Evolutionary conservation across 2,113 vertebrate species (phyloP).

Genomic region (Clupea harengus): DNA sequence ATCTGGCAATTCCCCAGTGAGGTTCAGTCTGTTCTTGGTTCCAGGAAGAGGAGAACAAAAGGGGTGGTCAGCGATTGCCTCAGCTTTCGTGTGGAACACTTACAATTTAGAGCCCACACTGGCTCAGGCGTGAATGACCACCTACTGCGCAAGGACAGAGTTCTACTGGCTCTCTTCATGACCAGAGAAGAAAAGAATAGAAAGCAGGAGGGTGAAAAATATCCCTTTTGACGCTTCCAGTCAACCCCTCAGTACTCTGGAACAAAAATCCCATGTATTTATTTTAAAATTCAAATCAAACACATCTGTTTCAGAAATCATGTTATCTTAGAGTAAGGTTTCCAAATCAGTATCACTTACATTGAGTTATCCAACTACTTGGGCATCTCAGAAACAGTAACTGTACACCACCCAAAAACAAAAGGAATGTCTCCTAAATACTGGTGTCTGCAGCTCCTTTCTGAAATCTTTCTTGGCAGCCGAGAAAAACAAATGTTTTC

Average conservation of each 20-base stretch:
- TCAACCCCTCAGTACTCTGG: constrained; percentile 34
- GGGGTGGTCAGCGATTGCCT: constrained; percentile 15
- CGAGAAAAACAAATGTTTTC: constrained; percentile 46
- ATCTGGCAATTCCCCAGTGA: background rate
- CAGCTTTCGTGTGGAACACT: constrained; percentile 13
- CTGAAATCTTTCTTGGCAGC: constrained; percentile 43
- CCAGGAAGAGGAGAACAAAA: background rate
- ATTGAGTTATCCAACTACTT: constrained; percentile 42
- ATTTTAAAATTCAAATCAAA: constrained; percentile 49
- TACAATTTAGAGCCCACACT: constrained; percentile 46
- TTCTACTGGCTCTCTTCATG: constrained; percentile 6
- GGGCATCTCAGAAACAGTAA: constrained; percentile 48
- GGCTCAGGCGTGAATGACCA: constrained; percentile 60
- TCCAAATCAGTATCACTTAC: constrained; percentile 51
- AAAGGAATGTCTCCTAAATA: constrained; percentile 45
- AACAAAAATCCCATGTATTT: constrained; percentile 43
- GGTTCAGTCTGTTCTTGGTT: background rate
- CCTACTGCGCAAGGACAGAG: constrained; percentile 52
- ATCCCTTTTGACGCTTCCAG: constrained; percentile 29
- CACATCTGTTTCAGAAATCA: constrained; percentile 53
- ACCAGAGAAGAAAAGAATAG: background rate
- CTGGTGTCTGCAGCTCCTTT: constrained; percentile 35
- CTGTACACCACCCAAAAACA: constrained; percentile 44
- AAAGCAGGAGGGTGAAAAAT: constrained; percentile 32
- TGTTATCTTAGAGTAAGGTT: constrained; percentile 49